phyloP scores from a whole-genome alignment of 2,113 vertebrate species.

The Crypturellus undulatus region DNA sequence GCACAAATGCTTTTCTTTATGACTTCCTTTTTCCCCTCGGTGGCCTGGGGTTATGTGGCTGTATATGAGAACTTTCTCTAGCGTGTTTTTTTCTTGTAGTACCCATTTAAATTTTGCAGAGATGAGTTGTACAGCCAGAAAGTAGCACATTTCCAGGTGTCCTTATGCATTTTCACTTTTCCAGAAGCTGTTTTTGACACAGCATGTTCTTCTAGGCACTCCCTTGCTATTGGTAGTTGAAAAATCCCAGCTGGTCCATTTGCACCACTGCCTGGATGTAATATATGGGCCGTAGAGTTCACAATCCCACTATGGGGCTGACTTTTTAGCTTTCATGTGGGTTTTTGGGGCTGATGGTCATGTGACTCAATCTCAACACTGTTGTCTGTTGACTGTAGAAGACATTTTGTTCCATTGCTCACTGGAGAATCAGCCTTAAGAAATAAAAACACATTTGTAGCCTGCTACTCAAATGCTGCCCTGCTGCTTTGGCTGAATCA shows the following conservation, averaged over 20 bases:
- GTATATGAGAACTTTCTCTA: neutral
- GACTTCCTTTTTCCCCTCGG: neutral
- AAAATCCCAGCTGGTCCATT: constrained; percentile 30
- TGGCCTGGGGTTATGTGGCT: neutral
- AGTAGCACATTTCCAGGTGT: constrained; percentile 47
- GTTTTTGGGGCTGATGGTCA: neutral
- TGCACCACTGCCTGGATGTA: neutral
- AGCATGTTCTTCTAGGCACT: neutral
- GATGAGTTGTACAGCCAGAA: neutral
- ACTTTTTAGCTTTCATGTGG: rapidly evolving
- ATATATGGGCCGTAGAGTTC: neutral
- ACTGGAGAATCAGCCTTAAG: neutral
- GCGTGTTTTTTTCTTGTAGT: neutral
- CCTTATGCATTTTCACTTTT: constrained; percentile 16
- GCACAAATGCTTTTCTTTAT: neutral
- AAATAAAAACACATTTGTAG: constrained; percentile 42
- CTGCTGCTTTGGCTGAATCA: constrained; percentile 59
- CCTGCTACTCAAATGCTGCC: constrained; percentile 47
- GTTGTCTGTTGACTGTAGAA: constrained; percentile 14
- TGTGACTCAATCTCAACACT: neutral
- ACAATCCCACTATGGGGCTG: neutral
- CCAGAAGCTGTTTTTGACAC: constrained; percentile 34
- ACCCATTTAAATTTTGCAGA: constrained; percentile 18
- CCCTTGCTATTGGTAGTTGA: neutral
- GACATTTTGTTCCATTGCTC: constrained; percentile 24